These are phyloP conservation scores for Synanthedon tipuliformis DNA, from an alignment of 2,888 invertebrate genomes.

Conservation along the genomic window DNA sequence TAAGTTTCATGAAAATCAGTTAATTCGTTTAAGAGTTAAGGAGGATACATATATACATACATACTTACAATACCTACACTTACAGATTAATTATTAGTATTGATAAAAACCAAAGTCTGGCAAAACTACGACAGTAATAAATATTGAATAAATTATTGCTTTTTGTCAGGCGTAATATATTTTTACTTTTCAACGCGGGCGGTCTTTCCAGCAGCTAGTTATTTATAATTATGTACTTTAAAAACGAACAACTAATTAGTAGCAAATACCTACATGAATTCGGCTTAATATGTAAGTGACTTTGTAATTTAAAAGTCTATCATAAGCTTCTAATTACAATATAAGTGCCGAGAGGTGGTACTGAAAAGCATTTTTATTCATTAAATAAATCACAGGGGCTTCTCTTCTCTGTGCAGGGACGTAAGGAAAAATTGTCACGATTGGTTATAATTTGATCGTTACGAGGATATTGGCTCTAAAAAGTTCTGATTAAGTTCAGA, in stretches of 20 bases:
- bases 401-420: conserved; percentile 35
- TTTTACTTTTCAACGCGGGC: no score
- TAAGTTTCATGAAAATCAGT: no score
- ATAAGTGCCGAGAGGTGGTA: conserved; percentile 33
- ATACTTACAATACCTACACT: no score
- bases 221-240: background rate
- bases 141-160: no score
- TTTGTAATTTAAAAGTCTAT: conserved; percentile 44
- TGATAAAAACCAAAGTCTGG: no score
- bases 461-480: conserved; percentile 46
- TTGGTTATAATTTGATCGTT: conserved; percentile 60
- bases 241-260: background rate
- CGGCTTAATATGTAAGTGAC: conserved; percentile 5
- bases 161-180: no score
- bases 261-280: conserved; percentile 5
- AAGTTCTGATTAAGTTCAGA: conserved; percentile 15
- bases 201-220: background rate
- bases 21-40: no score
- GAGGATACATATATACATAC: no score
- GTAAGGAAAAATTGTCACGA: conserved; percentile 63
- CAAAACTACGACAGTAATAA: no score
- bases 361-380: conserved; percentile 64
- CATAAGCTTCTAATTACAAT: conserved; percentile 52
- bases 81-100: no score
- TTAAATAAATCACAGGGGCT: conserved; percentile 63